These are phyloP conservation scores for Hyposmocoma kahamanoa DNA, from an alignment of 1,140 invertebrate genomes.

Conservation along the genomic window DNA sequence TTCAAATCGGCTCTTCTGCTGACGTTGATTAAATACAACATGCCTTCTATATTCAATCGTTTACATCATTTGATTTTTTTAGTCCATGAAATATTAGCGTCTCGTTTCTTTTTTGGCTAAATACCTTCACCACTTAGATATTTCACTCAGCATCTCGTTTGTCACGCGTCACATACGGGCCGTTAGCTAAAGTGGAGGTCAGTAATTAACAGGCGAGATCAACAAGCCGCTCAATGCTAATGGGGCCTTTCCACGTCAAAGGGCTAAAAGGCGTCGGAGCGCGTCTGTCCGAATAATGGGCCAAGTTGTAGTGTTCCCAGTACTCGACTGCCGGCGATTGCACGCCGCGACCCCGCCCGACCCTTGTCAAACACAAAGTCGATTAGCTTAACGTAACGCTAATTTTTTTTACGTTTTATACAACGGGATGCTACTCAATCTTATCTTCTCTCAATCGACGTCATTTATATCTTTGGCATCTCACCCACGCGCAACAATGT, in stretches of 20 bases:
- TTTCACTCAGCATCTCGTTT: too few relatives aligned
- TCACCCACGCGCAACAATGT: slow-evolving; percentile 34
- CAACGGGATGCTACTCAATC: slow-evolving; percentile 14
- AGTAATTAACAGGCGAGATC: slow-evolving; percentile 62
- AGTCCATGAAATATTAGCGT: too few relatives aligned
- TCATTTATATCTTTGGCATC: slow-evolving; percentile 30
- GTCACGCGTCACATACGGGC: slow-evolving; percentile 24
- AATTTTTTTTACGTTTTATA: slow-evolving; percentile 44
- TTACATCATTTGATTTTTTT: too few relatives aligned
- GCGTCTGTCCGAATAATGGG: slow-evolving; percentile 64
- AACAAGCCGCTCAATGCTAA: slow-evolving; percentile 62
- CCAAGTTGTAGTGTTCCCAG: slow-evolving; percentile 37
- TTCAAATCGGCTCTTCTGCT: slow-evolving; percentile 33
- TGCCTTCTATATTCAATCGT: too few relatives aligned
- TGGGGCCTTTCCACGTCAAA: slow-evolving; percentile 62
- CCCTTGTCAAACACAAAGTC: slow-evolving; percentile 60
- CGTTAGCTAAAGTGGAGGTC: slow-evolving; percentile 46
- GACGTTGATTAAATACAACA: slow-evolving; percentile 54
- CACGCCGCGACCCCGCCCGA: slow-evolving; percentile 46
- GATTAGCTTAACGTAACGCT: slow-evolving; percentile 62
- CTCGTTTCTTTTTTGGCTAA: too few relatives aligned
- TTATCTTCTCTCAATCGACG: slow-evolving; percentile 15
- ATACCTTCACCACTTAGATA: too few relatives aligned
- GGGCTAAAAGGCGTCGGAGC: slow-evolving; percentile 61
- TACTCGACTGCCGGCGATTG: slow-evolving; percentile 10